Conservation (phyloP, 2,113 vertebrate species). For the Ascaphus truei region DNA sequence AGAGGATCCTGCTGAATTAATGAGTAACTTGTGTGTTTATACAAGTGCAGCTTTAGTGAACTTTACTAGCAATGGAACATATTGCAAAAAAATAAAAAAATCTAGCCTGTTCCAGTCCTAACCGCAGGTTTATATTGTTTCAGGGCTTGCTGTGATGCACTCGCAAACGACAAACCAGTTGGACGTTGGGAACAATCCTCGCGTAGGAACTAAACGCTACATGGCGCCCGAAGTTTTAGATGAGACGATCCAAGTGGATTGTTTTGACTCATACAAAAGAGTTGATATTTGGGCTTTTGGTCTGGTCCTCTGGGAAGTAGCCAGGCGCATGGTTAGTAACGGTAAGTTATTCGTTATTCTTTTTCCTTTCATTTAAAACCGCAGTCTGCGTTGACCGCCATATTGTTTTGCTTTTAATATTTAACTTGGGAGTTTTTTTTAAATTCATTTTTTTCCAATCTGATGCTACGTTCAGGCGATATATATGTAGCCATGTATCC, state of each 20-base stretch:
- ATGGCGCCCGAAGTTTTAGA: constrained; percentile 96
- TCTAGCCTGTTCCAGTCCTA: background rate
- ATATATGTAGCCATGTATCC: too few species aligned
- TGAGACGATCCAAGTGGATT: constrained; percentile 93
- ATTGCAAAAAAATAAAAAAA: too few species aligned
- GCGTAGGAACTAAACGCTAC: constrained; percentile 96
- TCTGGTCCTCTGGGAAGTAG: constrained; percentile 95
- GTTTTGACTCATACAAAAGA: constrained; percentile 93
- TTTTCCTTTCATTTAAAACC: background rate
- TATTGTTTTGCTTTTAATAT: too few species aligned
- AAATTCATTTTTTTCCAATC: too few species aligned
- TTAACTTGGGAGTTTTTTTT: too few species aligned
- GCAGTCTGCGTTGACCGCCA: background rate
- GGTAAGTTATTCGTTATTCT: constrained; percentile 61
- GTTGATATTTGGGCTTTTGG: constrained; percentile 97
- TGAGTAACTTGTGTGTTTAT: too few species aligned
- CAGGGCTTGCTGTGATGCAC: constrained; percentile 97
- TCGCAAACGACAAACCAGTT: constrained; percentile 95
- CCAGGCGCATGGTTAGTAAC: constrained; percentile 92
- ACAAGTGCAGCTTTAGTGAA: too few species aligned
- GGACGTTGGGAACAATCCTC: constrained; percentile 95
- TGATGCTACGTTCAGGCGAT: too few species aligned
- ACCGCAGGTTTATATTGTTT: constrained; percentile 22
- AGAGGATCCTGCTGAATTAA: too few species aligned
- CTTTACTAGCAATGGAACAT: too few species aligned